Conservation (phyloP, 2,113 vertebrate genomes). For the Catharus minimus region DNA sequence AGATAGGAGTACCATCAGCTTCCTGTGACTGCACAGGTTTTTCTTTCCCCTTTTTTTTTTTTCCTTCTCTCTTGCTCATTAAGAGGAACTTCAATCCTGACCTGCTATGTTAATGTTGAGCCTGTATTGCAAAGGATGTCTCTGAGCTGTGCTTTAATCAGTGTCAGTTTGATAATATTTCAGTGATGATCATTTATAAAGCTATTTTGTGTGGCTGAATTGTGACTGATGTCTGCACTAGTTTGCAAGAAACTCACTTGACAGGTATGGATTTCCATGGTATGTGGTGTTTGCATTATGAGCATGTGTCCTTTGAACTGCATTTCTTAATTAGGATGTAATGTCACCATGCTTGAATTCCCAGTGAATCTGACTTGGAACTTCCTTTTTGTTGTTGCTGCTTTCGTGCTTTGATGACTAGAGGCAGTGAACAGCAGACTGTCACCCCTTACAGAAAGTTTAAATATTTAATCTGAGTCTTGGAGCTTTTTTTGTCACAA, state of each 20-base stretch:
- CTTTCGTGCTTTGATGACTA: background rate
- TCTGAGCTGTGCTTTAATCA: constrained; percentile 1
- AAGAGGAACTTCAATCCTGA: background rate
- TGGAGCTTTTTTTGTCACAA: background rate
- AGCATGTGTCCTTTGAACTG: constrained; percentile 26
- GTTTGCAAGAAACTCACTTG: constrained; percentile 22
- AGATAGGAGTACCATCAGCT: background rate
- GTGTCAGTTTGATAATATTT: background rate
- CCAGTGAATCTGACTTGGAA: background rate
- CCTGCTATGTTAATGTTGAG: background rate
- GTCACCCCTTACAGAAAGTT: background rate
- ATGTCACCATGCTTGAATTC: background rate
- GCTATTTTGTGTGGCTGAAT: background rate
- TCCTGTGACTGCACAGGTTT: background rate
- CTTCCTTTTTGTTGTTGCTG: background rate
- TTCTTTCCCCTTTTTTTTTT: background rate
- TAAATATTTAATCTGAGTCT: background rate
- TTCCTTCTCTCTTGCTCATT: background rate
- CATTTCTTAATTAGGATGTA: constrained; percentile 22
- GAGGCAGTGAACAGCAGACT: background rate
- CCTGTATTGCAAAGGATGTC: background rate
- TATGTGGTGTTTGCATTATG: background rate
- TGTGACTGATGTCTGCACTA: background rate
- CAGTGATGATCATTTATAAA: background rate
- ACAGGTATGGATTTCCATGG: constrained; percentile 6